These are phyloP conservation scores for Dorcus hopei DNA, from an alignment of 2,888 invertebrate species.

Conservation along the genomic window DNA sequence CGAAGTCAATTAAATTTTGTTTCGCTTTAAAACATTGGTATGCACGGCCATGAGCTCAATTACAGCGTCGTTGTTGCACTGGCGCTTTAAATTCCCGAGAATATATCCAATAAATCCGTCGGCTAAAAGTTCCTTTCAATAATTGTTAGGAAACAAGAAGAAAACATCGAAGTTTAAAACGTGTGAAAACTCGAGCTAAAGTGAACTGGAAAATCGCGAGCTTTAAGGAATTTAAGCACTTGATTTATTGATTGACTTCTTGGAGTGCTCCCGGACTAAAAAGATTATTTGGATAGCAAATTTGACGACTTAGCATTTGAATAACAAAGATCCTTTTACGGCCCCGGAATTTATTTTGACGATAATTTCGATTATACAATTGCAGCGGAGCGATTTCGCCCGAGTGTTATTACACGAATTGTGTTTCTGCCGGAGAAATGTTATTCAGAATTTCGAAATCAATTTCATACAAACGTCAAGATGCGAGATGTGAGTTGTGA, in stretches of 20 bases:
- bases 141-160: constrained; percentile 15
- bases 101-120: background rate
- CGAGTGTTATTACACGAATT: background rate
- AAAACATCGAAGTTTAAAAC: constrained; percentile 29
- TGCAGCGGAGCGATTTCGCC: background rate
- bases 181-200: constrained; percentile 33
- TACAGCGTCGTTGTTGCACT: background rate
- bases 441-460: constrained; percentile 13
- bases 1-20: no score
- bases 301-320: constrained; percentile 31
- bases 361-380: background rate
- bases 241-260: constrained; percentile 38
- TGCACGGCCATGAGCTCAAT: no score
- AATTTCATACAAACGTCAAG: constrained; percentile 17
- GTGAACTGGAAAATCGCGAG: constrained; percentile 33
- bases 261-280: constrained; percentile 25
- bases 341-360: background rate
- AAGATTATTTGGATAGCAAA: constrained; percentile 33
- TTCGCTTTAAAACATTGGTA: no score
- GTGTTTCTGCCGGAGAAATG: background rate
- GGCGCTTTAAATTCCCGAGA: background rate
- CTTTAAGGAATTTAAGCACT: constrained; percentile 29
- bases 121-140: background rate
- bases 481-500: constrained; percentile 18
- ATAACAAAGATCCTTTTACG: constrained; percentile 24